Base-by-base conservation (phyloP, 2,113 vertebrate species). In the Caranx ignobilis region DNA sequence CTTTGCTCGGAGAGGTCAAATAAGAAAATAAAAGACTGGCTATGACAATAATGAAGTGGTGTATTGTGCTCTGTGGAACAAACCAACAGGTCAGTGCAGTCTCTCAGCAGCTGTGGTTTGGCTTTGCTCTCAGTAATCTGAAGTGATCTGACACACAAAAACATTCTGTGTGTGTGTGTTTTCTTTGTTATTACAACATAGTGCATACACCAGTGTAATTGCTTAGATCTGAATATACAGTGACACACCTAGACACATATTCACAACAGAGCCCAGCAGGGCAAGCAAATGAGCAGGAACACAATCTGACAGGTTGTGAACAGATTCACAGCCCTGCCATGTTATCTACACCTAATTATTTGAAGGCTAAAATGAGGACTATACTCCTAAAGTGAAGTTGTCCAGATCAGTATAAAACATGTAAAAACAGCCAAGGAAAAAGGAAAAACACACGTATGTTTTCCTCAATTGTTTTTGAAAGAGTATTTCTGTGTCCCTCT, bases 211-310 rank as follows among this genome's bases (percentile, higher is more conserved):
- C 4, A 21, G 26, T 71, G 3, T 62, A 55, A 70, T 26, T 70
- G 26, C 52, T 54, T 26, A 48, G 52, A 76, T 59, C 0, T 68
- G 68, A 72, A 63, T 68, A 5, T 71, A 35, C 45, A 34, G 16
- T 56, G 67, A 72, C 77, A 69, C 37, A 62, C 48, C 39, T 50
- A 47, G 39, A 43, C 52, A 50, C 50, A 60, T 26, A 19, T 39
- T 59, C 34, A 72, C 39, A 68, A 66, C 52, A 81, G 64, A 69
- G 45, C 32, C 62, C 31, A 56, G 62, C 37, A 69, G 41, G 55
- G 35, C n/a, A 31, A 60, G 54, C 39, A 87, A 81, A 52, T 61
- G 47, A 70, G 73, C 64, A 81, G 59, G 61, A 35, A 4, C 3
- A 54, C 32, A 59, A n/a, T 54, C 31, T 52, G 69, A 62, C 70